Evolutionary conservation across 2,888 invertebrate species (phyloP).

Genomic region (Magallana nippona): DNA sequence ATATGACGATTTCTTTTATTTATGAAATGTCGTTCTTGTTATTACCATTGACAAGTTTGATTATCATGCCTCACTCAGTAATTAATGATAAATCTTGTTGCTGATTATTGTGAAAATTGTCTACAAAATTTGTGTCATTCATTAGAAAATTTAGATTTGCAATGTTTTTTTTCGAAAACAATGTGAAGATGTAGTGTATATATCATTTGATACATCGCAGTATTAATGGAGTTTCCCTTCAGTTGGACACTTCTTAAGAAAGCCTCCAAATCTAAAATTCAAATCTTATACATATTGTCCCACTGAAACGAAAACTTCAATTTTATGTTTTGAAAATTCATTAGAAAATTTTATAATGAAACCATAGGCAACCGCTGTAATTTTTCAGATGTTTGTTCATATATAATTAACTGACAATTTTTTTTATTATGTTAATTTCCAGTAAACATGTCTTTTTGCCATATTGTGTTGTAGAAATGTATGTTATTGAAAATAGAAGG

Average conservation of each 20-base stretch:
- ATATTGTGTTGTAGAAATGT: too few relatives aligned
- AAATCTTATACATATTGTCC: neutral
- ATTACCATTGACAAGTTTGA: neutral
- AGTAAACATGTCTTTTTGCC: too few relatives aligned
- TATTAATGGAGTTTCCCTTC: neutral
- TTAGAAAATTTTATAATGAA: neutral
- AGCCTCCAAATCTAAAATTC: neutral
- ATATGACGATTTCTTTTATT: too few relatives aligned
- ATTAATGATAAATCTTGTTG: too few relatives aligned
- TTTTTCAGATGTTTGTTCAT: too few relatives aligned
- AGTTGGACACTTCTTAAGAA: neutral
- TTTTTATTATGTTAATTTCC: too few relatives aligned
- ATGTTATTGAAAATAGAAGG: too few relatives aligned
- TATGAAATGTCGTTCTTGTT: too few relatives aligned
- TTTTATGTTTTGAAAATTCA: neutral
- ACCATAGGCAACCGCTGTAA: too few relatives aligned
- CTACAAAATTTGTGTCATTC: too few relatives aligned
- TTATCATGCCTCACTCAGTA: neutral
- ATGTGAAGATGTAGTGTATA: neutral
- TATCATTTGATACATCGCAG: neutral
- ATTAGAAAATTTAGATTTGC: neutral
- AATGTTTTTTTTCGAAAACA: neutral
- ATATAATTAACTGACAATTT: too few relatives aligned
- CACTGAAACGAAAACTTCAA: conserved; percentile 2
- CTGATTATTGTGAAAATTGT: too few relatives aligned